Conservation (phyloP, 1,140 invertebrate genomes). For the Ips typographus region DNA sequence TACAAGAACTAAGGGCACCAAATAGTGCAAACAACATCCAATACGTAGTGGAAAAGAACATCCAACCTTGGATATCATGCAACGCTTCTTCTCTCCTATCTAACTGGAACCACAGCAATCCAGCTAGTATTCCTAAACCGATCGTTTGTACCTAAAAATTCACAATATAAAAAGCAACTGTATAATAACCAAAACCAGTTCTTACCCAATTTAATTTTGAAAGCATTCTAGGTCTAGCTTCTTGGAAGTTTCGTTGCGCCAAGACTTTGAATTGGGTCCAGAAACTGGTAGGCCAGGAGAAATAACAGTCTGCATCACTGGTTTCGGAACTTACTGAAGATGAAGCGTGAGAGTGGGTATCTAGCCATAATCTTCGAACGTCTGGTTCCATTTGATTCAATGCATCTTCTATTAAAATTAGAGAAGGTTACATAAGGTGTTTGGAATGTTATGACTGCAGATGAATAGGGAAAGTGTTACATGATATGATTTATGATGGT, state of each 20-base stretch:
- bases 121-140: slow-evolving; percentile 71
- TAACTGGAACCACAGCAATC: slow-evolving; percentile 79
- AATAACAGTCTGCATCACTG: slow-evolving; percentile 50
- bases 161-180: not conserved
- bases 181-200: too few relatives aligned
- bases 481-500: too few relatives aligned
- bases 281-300: slow-evolving; percentile 79
- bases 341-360: slow-evolving; percentile 71
- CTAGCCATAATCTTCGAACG: slow-evolving; percentile 70
- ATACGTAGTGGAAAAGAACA: slow-evolving; percentile 85
- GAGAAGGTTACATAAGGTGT: not conserved
- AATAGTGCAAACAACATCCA: slow-evolving; percentile 87
- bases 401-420: slow-evolving; percentile 33
- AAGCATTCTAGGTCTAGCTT: slow-evolving; percentile 75
- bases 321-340: slow-evolving; percentile 63
- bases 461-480: too few relatives aligned
- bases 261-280: slow-evolving; percentile 80
- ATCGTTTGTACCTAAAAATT: slow-evolving; percentile 63
- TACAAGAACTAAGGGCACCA: slow-evolving; percentile 72
- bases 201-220: slow-evolving; percentile 74
- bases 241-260: slow-evolving; percentile 77
- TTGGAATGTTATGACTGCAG: too few relatives aligned
- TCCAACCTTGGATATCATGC: slow-evolving; percentile 82
- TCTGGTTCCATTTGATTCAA: slow-evolving; percentile 61
- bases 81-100: slow-evolving; percentile 73